phyloP scores from a whole-genome alignment of 2,888 invertebrate genomes.

The Marasmarcha lunaedactyla region DNA sequence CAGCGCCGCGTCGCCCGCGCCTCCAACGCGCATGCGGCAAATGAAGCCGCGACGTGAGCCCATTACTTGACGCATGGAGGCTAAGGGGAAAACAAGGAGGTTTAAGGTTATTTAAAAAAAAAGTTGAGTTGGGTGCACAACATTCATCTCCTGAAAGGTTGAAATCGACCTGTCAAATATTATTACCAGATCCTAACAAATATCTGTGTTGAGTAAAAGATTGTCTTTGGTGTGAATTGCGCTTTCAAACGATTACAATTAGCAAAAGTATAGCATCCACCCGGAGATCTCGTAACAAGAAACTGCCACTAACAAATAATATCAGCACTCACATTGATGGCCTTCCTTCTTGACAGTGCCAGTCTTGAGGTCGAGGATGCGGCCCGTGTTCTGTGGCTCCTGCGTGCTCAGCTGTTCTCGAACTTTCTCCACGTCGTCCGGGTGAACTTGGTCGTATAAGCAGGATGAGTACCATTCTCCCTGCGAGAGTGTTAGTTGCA shows the following conservation, averaged over 20 bases:
- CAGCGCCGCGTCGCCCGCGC: conserved; percentile 78
- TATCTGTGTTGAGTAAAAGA: no score
- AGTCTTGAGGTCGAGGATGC: conserved; percentile 96
- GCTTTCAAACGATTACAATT: no score
- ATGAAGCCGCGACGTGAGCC: conserved; percentile 98
- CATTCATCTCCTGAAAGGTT: no score
- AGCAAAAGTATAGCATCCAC: no score
- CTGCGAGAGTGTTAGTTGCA: no score
- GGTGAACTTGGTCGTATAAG: conserved; percentile 96
- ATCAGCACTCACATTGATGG: conserved; percentile 87
- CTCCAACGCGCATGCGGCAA: conserved; percentile 97
- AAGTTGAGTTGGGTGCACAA: no score
- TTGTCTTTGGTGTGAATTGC: no score
- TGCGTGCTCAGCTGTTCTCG: conserved; percentile 97
- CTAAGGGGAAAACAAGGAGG: conserved; percentile 43
- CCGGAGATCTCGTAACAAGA: no score
- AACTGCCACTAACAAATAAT: no score
- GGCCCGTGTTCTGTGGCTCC: conserved; percentile 94
- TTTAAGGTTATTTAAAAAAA: no score
- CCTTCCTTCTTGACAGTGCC: conserved; percentile 99
- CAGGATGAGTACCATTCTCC: conserved; percentile 98
- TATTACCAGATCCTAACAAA: no score
- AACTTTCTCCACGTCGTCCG: conserved; percentile 97
- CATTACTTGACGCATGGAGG: conserved; percentile 98
- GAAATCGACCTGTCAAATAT: no score